Evolutionary conservation across 2,113 vertebrate species (phyloP).

Genomic region (Silurus glanis): DNA sequence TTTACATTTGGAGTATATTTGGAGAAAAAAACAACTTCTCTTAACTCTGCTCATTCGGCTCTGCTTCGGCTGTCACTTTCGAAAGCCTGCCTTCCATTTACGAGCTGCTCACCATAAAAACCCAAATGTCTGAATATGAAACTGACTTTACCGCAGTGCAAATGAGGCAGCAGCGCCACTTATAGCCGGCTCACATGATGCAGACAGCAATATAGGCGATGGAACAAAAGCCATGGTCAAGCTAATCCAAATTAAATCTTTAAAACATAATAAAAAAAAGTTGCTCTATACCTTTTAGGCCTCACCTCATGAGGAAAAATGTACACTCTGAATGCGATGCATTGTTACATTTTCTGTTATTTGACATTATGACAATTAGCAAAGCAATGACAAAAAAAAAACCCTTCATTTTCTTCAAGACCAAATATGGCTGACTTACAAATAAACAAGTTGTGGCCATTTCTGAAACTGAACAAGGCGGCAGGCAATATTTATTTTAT

Average conservation of each 20-base stretch:
- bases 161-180: background rate
- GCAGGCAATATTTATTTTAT: background rate
- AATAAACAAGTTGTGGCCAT: background rate
- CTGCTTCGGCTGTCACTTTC: background rate
- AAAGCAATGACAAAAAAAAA: background rate
- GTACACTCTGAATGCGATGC: no score
- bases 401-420: background rate
- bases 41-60: background rate
- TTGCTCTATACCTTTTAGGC: background rate
- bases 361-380: background rate
- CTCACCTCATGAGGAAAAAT: background rate
- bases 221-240: background rate
- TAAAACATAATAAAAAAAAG: slow-evolving; percentile 1
- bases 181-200: background rate
- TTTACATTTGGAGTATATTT: background rate
- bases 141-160: background rate
- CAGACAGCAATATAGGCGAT: background rate
- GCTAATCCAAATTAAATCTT: background rate
- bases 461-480: background rate
- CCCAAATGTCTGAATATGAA: background rate
- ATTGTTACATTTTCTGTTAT: no score
- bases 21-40: background rate
- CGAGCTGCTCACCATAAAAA: background rate
- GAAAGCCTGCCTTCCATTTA: background rate
- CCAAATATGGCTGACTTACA: background rate